Percentiles rank a stretch among this genome's conserved stretches.
Conservation (phyloP, 92 coral and sea anemone genomes). For the Zoanthus sociatus region DNA sequence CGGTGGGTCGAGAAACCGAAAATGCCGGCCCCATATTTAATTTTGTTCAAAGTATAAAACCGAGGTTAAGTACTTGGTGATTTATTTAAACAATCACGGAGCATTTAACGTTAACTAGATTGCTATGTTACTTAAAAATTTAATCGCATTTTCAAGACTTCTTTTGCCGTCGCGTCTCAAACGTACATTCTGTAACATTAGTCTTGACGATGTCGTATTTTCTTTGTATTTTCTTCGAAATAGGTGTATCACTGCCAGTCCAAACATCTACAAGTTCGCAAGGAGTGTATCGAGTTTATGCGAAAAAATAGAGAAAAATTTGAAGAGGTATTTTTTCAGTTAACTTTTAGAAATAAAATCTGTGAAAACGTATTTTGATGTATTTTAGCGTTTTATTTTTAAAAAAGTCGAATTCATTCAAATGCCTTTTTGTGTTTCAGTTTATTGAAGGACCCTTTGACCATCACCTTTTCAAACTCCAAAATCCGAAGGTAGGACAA, state of each 20-base stretch:
- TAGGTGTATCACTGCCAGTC: constrained; percentile 96
- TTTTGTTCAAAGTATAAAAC: not conserved
- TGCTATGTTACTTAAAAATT: not conserved
- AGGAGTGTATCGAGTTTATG: constrained; percentile 96
- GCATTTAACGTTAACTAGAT: not conserved
- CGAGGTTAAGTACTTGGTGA: not conserved
- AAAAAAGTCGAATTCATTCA: not conserved
- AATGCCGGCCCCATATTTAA: constrained; percentile 11
- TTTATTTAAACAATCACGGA: not conserved
- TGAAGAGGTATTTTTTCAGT: constrained; percentile 79
- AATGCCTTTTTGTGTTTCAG: constrained; percentile 50
- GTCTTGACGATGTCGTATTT: not conserved
- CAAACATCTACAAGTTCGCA: constrained; percentile 87
- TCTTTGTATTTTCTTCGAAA: not conserved
- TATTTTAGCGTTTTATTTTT: not conserved
- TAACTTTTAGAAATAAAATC: not conserved
- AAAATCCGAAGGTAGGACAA: constrained; percentile 86
- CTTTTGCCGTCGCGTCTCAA: not conserved
- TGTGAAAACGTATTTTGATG: not conserved
- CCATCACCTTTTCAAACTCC: constrained; percentile 92
- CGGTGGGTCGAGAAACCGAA: not conserved
- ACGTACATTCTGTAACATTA: not conserved
- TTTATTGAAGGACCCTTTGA: constrained; percentile 99
- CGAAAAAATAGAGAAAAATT: constrained; percentile 82
- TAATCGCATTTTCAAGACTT: not conserved